phyloP scores from a whole-genome alignment of 2,113 vertebrate species.

The Apistogramma diplotaenia region DNA sequence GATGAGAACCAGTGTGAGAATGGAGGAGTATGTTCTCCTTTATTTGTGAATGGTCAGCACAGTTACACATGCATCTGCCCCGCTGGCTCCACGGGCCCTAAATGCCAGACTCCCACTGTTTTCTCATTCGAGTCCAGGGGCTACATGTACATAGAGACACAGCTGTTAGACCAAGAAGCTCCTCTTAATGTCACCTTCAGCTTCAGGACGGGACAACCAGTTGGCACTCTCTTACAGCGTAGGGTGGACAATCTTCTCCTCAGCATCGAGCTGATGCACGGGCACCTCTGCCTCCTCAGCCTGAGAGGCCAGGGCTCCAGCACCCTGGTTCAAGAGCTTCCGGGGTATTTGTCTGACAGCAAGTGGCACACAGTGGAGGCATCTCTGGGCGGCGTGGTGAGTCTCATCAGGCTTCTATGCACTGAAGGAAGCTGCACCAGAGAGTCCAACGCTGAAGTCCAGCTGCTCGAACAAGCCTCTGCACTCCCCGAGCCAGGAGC shows the following conservation, averaged over 20 bases:
- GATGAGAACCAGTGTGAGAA: conserved; percentile 80
- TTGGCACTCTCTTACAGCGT: conserved; percentile 76
- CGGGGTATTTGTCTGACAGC: conserved; percentile 77
- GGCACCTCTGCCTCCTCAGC: conserved; percentile 76
- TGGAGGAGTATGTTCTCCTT: conserved; percentile 81
- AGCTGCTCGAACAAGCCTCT: conserved; percentile 48
- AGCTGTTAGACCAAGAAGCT: conserved; percentile 23
- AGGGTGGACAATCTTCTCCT: conserved; percentile 70
- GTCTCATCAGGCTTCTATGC: conserved; percentile 81
- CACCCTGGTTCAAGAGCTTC: conserved; percentile 72
- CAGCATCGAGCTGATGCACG: conserved; percentile 78
- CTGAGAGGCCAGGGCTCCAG: conserved; percentile 60
- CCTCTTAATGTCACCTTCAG: conserved; percentile 79
- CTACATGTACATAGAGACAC: conserved; percentile 76
- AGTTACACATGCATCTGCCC: conserved; percentile 81
- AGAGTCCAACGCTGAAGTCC: conserved; percentile 23
- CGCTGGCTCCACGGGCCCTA: conserved; percentile 77
- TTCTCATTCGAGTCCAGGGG: conserved; percentile 84
- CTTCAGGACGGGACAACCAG: conserved; percentile 80
- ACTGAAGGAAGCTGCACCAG: conserved; percentile 64
- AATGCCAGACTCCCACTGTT: conserved; percentile 80
- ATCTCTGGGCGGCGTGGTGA: conserved; percentile 71
- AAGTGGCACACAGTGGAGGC: conserved; percentile 85
- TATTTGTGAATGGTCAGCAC: conserved; percentile 73
- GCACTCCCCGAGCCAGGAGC: conserved; percentile 45